Conservation (phyloP, 2,888 invertebrate genomes). For the Rotaria socialis region DNA sequence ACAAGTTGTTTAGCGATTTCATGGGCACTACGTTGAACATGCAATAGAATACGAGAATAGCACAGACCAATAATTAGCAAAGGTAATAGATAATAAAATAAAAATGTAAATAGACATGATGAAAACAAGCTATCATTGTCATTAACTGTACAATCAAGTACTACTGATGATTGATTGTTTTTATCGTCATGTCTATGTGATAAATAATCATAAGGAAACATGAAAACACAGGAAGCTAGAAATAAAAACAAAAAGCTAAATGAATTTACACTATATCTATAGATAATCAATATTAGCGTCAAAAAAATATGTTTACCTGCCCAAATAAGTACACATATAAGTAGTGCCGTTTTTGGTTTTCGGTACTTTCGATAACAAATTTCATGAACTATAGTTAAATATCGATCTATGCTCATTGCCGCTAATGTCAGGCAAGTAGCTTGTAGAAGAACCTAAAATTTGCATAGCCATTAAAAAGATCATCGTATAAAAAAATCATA, state of each 20-base stretch:
- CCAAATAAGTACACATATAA: background rate
- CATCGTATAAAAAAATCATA: no score
- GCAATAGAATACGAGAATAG: conserved; percentile 36
- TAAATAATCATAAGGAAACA: background rate
- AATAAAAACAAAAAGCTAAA: background rate
- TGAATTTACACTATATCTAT: no score
- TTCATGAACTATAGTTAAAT: background rate
- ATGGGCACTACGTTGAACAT: background rate
- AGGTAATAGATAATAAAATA: conserved; percentile 39
- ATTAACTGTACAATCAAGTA: background rate
- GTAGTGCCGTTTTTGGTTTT: background rate
- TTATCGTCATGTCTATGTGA: background rate
- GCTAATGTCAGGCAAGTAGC: conserved; percentile 43
- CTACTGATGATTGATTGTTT: background rate
- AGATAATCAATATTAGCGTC: no score
- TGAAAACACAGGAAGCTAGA: background rate
- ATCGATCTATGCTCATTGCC: conserved; percentile 44
- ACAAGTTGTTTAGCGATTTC: background rate
- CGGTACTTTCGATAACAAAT: background rate
- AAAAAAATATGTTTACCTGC: background rate
- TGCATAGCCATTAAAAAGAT: no score
- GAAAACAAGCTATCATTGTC: background rate
- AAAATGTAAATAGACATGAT: background rate
- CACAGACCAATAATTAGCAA: conserved; percentile 40
- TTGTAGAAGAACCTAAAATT: conserved; percentile 27